These are phyloP conservation scores for Maniola jurtina DNA, from an alignment of 1,140 invertebrate species.

Conservation along the genomic window DNA sequence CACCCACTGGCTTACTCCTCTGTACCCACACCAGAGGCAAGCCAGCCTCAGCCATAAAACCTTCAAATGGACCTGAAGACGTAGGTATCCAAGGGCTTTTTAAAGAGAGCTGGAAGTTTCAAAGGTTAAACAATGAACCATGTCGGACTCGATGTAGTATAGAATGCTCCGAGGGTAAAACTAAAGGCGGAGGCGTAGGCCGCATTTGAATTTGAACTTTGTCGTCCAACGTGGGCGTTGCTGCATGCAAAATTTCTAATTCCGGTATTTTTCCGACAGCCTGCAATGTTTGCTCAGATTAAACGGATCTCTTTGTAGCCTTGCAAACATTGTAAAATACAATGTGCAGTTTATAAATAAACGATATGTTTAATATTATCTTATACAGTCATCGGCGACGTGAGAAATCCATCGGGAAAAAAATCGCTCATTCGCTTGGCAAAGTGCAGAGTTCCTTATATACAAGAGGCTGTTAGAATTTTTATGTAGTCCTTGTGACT, in stretches of 20 bases:
- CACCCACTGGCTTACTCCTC: too few species aligned
- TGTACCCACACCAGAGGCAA: too few species aligned
- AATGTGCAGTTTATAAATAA: not conserved
- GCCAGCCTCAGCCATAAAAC: too few species aligned
- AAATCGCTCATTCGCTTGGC: too few species aligned
- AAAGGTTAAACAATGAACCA: not conserved
- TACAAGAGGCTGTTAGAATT: too few species aligned
- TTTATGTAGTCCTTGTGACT: not conserved
- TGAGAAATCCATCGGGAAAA: not conserved
- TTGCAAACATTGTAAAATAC: not conserved
- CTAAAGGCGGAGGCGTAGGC: not conserved
- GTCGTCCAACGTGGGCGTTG: not conserved
- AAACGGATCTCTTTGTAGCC: not conserved
- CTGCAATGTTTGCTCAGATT: not conserved
- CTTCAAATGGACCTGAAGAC: too few species aligned
- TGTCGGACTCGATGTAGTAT: not conserved
- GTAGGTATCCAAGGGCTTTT: not conserved
- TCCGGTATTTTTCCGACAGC: not conserved
- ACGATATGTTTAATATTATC: not conserved
- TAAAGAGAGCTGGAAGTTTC: not conserved
- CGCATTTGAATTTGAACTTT: not conserved
- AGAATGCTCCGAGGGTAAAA: not conserved
- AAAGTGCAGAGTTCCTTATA: too few species aligned
- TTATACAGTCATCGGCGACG: not conserved
- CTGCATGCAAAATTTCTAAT: not conserved